These are phyloP conservation scores for Drosophila ironensis DNA, from an alignment of 1,140 invertebrate species.

Conservation along the genomic window DNA sequence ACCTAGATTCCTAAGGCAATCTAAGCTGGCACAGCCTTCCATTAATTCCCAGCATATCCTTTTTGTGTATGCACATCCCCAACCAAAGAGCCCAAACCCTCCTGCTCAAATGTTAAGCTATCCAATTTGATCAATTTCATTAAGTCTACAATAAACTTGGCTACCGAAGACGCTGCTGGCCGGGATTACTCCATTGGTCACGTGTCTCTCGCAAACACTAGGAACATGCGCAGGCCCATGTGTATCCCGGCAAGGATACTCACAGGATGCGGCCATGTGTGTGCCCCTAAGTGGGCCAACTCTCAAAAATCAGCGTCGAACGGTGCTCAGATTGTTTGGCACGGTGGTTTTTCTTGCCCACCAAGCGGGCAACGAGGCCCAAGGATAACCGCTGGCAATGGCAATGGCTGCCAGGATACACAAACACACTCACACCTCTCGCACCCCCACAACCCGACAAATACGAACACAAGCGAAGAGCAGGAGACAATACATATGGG, in stretches of 20 bases:
- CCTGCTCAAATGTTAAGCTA: background rate
- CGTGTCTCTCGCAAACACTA: conserved; percentile 2
- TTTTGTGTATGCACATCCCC: background rate
- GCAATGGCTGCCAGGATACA: conserved; percentile 69
- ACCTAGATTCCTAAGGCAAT: too few relatives aligned
- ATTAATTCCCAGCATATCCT: background rate
- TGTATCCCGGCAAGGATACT: background rate
- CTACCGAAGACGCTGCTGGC: background rate
- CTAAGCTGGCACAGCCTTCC: background rate
- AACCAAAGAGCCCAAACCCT: background rate
- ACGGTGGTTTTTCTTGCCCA: conserved; percentile 30
- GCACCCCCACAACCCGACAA: background rate
- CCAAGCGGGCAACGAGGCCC: conserved; percentile 24
- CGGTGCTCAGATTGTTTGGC: conserved; percentile 27
- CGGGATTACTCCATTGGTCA: conserved; percentile 38
- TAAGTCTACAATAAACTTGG: background rate
- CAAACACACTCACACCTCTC: conserved; percentile 15
- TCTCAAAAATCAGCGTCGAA: conserved; percentile 41
- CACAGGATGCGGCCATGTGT: background rate
- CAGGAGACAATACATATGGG: conserved; percentile 26
- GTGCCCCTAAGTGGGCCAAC: conserved; percentile 33
- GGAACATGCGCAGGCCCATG: conserved; percentile 30
- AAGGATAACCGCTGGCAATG: conserved; percentile 60
- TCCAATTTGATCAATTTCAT: conserved; percentile 14
- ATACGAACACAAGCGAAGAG: conserved; percentile 1